Conservation (phyloP, 37 sponge, comb jelly and placozoan species). For the Cliona cf. orientalis region DNA sequence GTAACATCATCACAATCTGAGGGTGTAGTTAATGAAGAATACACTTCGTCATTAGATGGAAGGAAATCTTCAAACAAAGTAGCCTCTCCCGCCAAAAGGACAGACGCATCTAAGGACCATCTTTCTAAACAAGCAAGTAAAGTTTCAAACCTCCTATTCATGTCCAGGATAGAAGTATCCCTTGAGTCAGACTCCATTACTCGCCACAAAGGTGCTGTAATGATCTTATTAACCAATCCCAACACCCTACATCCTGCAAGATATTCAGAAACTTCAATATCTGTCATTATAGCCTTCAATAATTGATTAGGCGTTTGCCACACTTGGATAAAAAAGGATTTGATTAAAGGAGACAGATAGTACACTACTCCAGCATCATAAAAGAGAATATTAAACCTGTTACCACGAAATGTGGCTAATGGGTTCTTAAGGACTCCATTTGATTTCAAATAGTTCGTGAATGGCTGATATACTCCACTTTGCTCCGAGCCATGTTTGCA, state of each 20-base stretch:
- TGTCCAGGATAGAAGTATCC: conserved; percentile 29
- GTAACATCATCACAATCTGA: neutral
- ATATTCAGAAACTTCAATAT: conserved; percentile 13
- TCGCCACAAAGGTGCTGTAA: conserved; percentile 57
- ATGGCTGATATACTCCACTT: neutral
- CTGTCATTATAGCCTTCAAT: neutral
- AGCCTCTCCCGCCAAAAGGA: conserved; percentile 12
- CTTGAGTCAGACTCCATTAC: conserved; percentile 25
- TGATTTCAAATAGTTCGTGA: conserved; percentile 1
- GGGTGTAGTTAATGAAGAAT: neutral
- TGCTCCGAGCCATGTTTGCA: conserved; percentile 32
- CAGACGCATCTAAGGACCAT: conserved; percentile 33
- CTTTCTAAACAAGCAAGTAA: neutral
- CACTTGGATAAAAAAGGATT: neutral
- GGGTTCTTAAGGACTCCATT: neutral
- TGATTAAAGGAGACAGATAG: neutral
- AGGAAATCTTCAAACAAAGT: conserved; percentile 4
- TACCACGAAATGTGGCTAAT: conserved; percentile 7
- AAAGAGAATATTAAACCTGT: conserved; percentile 34
- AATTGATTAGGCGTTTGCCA: neutral
- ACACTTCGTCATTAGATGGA: conserved; percentile 5
- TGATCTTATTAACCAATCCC: conserved; percentile 37
- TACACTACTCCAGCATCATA: conserved; percentile 27
- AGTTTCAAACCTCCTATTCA: conserved; percentile 10
- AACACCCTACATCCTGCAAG: conserved; percentile 36